A percentile compares a stretch with the other conserved stretches of the same genome.
These are phyloP conservation scores for Archips xylosteana DNA, from an alignment of 2,888 invertebrate species.

Conservation along the genomic window DNA sequence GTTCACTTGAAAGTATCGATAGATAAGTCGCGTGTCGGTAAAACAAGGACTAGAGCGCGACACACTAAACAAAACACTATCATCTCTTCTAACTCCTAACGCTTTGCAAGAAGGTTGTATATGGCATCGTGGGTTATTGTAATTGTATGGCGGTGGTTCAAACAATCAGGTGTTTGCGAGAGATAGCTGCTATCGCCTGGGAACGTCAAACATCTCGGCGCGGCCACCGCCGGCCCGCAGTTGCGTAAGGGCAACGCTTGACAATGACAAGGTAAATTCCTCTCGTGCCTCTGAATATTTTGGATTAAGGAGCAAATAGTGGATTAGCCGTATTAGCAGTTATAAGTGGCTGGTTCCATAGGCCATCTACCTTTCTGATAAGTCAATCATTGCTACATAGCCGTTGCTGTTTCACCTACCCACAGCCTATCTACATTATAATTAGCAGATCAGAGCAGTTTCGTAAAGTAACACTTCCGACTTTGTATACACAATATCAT, in stretches of 20 bases:
- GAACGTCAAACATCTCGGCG: slow-evolving; percentile 83
- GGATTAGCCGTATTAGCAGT: slow-evolving; percentile 17
- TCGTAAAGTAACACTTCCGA: neutral
- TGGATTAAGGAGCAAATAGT: slow-evolving; percentile 19
- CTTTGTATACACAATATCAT: neutral
- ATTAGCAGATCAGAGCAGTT: no score
- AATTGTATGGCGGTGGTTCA: slow-evolving; percentile 71
- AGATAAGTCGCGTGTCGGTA: slow-evolving; percentile 78
- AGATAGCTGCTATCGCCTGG: slow-evolving; percentile 84
- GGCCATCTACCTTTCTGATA: neutral
- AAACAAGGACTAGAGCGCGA: slow-evolving; percentile 50
- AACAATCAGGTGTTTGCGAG: slow-evolving; percentile 82
- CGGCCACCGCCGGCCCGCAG: slow-evolving; percentile 58
- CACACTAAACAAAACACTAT: slow-evolving; percentile 46
- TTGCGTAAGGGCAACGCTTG: slow-evolving; percentile 66
- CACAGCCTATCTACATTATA: no score
- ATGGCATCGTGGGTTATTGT: slow-evolving; percentile 45
- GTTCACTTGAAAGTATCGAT: slow-evolving; percentile 77
- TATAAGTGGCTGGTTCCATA: neutral
- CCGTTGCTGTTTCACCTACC: no score
- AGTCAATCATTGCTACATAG: neutral
- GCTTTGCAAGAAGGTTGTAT: slow-evolving; percentile 45
- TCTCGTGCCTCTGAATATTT: slow-evolving; percentile 33
- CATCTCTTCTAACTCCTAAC: slow-evolving; percentile 41
- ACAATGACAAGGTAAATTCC: slow-evolving; percentile 53